Evolutionary conservation across 2,797 vertebrate species (phyloP), one percentile per base, ranked within the genome.

Genomic region (Moxostoma hubbsi): DNA sequence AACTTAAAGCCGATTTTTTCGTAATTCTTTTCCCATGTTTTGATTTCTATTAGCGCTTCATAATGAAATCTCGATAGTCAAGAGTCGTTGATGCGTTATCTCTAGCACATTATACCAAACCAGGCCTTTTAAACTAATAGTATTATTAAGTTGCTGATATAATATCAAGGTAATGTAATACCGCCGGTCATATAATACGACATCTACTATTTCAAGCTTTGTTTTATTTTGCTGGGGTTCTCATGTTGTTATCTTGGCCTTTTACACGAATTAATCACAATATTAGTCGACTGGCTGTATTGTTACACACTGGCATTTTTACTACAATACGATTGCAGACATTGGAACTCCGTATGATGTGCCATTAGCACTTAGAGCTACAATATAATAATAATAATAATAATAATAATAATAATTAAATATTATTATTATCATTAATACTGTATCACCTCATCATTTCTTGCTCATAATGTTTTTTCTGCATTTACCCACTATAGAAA

Each of bases 401-500:
- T 36, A 2, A 24, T 24, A 2, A 24, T 24, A 1, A 24, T 24
- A n/a, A n/a, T n/a, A n/a, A n/a, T n/a, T n/a, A 24, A 24, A 24
- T 36, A 36, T 36, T 36, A 36, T 36, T 36, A 36, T 36, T 2
- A 36, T 36, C 4, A 36, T 36, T 4, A 36, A 36, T 36, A 36
- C 36, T 36, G 36, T 36, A 4, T 36, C 36, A 36, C 36, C 36
- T 36, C 36, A 36, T 36, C 4, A 36, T 36, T 36, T 36, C 36
- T 36, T 36, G 36, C 36, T 36, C 36, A 36, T 36, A 36, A 0
- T 66, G 6, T 66, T 7, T 7, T 7, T 62, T 62, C 2, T 67
- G 47, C 24, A 11, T 36, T 63, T 43, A 11, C 13, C 18, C 7
- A 12, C 45, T 79, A 50, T 12, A 79, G 77, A 79, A 72, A 49